Evolutionary conservation across 1,140 invertebrate species (phyloP).

Genomic region (Diprion similis): DNA sequence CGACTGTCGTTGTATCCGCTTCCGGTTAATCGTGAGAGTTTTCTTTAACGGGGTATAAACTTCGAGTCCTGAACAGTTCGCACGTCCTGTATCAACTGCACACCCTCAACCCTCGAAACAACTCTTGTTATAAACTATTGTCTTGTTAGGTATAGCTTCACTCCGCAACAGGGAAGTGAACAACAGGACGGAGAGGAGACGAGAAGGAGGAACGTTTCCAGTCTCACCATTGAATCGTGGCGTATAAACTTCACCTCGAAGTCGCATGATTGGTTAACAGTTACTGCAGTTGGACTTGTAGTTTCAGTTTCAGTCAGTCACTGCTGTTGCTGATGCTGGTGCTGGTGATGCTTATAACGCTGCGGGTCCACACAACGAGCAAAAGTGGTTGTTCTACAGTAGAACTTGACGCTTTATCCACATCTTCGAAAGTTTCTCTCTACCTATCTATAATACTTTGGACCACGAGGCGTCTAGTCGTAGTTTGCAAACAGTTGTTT

Average conservation of each 20-base stretch:
- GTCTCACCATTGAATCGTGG: background rate
- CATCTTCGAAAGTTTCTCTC: too few species aligned
- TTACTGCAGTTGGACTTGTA: background rate
- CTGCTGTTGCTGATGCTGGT: too few species aligned
- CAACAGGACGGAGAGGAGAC: background rate
- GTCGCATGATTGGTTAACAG: background rate
- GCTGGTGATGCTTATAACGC: too few species aligned
- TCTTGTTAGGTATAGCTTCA: background rate
- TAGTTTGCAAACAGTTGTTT: background rate
- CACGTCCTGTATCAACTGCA: background rate
- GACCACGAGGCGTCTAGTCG: background rate
- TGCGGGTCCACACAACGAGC: too few species aligned
- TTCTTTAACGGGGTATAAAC: background rate
- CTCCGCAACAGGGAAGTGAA: slow-evolving; percentile 1
- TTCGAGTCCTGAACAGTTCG: background rate
- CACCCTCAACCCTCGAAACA: background rate
- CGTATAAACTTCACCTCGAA: background rate
- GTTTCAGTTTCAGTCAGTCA: too few species aligned
- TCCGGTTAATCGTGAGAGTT: background rate
- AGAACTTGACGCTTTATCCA: too few species aligned
- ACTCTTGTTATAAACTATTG: background rate
- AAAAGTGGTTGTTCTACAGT: too few species aligned
- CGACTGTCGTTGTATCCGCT: background rate
- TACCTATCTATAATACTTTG: too few species aligned
- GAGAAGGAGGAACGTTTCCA: background rate